Base-by-base conservation (phyloP, 2,888 invertebrate species). In the Lacanobia oleracea region DNA sequence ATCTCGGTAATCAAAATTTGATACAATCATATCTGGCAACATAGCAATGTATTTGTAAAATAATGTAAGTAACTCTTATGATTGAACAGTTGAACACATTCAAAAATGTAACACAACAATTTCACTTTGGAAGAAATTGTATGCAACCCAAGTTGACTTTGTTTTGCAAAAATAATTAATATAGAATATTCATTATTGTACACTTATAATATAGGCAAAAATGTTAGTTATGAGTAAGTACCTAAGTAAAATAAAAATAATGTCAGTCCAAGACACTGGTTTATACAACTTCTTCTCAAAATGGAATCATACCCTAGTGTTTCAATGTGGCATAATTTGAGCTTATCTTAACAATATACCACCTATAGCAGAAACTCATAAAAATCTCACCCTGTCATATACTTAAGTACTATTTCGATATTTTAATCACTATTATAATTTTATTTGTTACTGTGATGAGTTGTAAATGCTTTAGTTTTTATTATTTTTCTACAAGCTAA, bases 341-440 rank as follows among this genome's bases (percentile, higher is more conserved):
- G 75, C 84, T 84, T 78, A 84, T 53, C 64, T 74, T 75, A 79
- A 64, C 74, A 75, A 67, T 75, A 75, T 77, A 84, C 76, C 72
- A 48, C 74, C 63, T 67, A 65, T 60, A 72, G 79, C 78, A 77
- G 77, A 83, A 83, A 81, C 70, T 83, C 78, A 85, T 81, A 67
- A 54, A 85, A 86, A 86, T 83, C 78, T 85, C 86, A 86, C 86
- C 86, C 86, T 86, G 86, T 86, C 87, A 73, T 69, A 79, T 73
- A 67, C 86, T 86, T 86, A 86, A 86, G 83, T 86, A 86, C 86
- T 86, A 86, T 75, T 72, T 77, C 60, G 67, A 80, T 73, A 77
- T 77, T 75, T 73, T 33, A 77, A 72, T 74, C 18, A 76, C 61
- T 75, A 69, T 77, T 75, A 75, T 72, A 68, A 54, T 72, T 81